Evolutionary conservation across 1,140 invertebrate genomes (phyloP).

Genomic region (Drosophila orena): DNA sequence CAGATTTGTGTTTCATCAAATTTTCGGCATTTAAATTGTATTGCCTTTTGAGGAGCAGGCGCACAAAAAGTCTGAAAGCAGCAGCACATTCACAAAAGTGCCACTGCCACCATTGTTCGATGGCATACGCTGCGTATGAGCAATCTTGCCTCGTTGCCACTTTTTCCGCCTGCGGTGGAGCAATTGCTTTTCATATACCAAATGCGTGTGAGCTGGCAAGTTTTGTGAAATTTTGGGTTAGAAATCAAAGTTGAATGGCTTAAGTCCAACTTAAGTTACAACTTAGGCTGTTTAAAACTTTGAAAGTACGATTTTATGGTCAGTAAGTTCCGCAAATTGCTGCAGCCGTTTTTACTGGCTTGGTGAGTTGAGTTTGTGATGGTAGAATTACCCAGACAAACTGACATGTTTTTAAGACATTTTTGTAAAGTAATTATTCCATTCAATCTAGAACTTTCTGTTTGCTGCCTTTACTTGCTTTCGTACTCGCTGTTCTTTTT

Average conservation of each 20-base stretch:
- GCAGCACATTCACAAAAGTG: neutral
- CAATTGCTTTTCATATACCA: constrained; percentile 14
- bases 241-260: neutral
- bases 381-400: too few relatives aligned
- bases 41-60: constrained; percentile 63
- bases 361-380: too few relatives aligned
- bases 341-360: too few relatives aligned
- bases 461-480: too few relatives aligned
- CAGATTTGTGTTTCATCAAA: constrained; percentile 51
- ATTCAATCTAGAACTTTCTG: too few relatives aligned
- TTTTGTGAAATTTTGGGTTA: neutral
- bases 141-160: constrained; percentile 64
- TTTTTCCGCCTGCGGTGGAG: constrained; percentile 20
- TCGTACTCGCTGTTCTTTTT: too few relatives aligned
- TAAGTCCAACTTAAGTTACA: constrained; percentile 5
- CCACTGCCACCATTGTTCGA: constrained; percentile 36
- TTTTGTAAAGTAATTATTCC: too few relatives aligned
- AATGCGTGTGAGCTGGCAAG: constrained; percentile 5
- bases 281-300: neutral
- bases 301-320: neutral
- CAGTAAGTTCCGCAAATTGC: too few relatives aligned
- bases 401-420: too few relatives aligned
- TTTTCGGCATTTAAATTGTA: constrained; percentile 61
- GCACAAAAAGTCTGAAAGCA: constrained; percentile 31
- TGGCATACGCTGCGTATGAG: constrained; percentile 60